Evolutionary conservation across 2,113 vertebrate genomes (phyloP).

Genomic region (Chionis minor): DNA sequence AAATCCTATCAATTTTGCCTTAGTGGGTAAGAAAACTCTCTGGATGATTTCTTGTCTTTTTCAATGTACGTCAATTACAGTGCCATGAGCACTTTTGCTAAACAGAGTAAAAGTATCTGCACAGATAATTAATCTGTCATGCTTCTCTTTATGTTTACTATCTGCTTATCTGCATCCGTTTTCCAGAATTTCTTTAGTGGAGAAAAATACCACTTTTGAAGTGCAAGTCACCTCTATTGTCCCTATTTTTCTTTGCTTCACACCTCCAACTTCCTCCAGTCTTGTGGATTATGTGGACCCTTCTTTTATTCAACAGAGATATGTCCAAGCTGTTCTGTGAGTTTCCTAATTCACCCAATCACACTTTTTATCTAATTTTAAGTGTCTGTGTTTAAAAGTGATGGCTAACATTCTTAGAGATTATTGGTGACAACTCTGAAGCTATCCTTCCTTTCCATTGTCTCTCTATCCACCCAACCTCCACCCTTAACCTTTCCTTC

Average conservation of each 20-base stretch:
- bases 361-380: neutral
- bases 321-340: neutral
- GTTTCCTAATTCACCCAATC: neutral
- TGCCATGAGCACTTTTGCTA: neutral
- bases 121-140: neutral
- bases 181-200: neutral
- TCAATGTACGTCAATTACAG: neutral
- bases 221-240: neutral
- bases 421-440: neutral
- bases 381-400: neutral
- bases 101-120: neutral
- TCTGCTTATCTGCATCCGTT: neutral
- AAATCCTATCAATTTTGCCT: neutral
- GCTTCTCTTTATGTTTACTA: neutral
- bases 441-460: neutral
- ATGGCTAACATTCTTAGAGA: neutral
- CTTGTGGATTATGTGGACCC: no score
- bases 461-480: neutral
- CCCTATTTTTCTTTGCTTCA: neutral
- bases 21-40: neutral
- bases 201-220: neutral
- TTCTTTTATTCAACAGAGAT: neutral
- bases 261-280: rapidly evolving
- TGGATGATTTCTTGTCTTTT: neutral
- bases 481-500: neutral